Conservation (phyloP, 2,113 vertebrate genomes). For the Nestor notabilis region DNA sequence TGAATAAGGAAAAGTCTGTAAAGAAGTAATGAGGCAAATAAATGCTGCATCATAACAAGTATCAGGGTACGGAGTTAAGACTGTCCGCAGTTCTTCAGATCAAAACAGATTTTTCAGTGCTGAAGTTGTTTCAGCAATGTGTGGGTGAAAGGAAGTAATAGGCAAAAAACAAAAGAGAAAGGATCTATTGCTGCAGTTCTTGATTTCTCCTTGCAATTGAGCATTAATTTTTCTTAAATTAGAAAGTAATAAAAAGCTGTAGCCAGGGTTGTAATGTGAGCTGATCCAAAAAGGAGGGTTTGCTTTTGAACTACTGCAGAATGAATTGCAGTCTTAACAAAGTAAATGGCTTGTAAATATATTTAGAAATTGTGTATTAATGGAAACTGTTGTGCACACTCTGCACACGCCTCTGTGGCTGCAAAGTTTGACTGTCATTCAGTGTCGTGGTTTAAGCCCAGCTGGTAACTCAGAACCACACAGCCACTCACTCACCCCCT, state of each 20-base stretch:
- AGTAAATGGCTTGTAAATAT: slow-evolving; percentile 50
- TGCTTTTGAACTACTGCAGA: background rate
- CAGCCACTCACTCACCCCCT: background rate
- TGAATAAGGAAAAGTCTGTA: background rate
- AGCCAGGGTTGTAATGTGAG: background rate
- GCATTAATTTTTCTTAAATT: slow-evolving; percentile 21
- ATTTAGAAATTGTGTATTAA: background rate
- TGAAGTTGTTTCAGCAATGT: background rate
- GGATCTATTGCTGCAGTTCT: background rate
- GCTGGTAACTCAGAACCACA: background rate
- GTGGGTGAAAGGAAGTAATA: background rate
- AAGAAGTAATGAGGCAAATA: background rate
- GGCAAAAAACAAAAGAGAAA: background rate
- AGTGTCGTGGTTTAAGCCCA: background rate
- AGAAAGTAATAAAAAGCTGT: slow-evolving; percentile 8
- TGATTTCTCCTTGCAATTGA: background rate
- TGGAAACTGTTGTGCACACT: background rate
- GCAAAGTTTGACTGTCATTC: background rate
- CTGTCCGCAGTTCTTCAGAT: background rate
- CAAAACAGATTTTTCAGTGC: background rate
- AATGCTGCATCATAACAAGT: background rate
- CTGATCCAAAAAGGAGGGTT: background rate
- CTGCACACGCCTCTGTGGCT: background rate
- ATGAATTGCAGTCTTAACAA: background rate
- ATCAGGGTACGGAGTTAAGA: background rate